Evolutionary conservation across 1,140 invertebrate species (phyloP), one percentile per base, ranked within the genome.

Genomic region (Tetramorium parvispinum): DNA sequence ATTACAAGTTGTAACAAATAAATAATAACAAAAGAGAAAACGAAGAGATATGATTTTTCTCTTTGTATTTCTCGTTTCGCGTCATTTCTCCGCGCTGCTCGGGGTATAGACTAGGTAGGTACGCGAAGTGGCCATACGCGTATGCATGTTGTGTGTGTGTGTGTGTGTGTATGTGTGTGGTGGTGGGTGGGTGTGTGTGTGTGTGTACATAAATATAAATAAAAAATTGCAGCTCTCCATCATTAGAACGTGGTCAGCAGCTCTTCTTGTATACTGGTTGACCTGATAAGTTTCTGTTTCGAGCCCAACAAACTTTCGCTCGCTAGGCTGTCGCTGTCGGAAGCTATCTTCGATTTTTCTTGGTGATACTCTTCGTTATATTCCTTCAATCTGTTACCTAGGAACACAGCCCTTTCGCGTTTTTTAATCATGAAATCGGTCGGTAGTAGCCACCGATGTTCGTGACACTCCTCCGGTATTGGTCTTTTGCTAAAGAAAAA

Each of bases 351-450:
- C 2, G 94, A 93, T 91, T 97, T 97, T 81, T 96, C 95, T 87
- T 95, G 94, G 92, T 98, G 97, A 94, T 98, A 98, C 86, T 96
- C 96, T 57, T 97, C 97, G n/a, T 96, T 97, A 95, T 97, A 98
- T 92, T 97, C 96, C 96, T 98, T 98, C 43, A 98, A 96, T 92
- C 97, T 96, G 93, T 97, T 97, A 43, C 98, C 97, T 43, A 98
- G 95, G 95, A 99, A 98, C 65, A 97, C 95, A n/a, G 98, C 97
- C 87, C 98, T 96, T 94, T 99, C 98, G 53, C 98, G 96, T 93
- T 98, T 98, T 95, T 98, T 98, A 75, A 98, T 97, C 97, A 99
- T 99, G 92, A 97, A 98, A 93, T 99, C 98, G 3, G 97, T 97
- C 4, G 98, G 97, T 85, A 98, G 96, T 21, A 99, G 95, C 98